Percentiles rank a stretch among this genome's conserved stretches.
These are phyloP conservation scores for Neodontobutis hainanensis DNA, from an alignment of 2,113 vertebrate species.

Conservation along the genomic window DNA sequence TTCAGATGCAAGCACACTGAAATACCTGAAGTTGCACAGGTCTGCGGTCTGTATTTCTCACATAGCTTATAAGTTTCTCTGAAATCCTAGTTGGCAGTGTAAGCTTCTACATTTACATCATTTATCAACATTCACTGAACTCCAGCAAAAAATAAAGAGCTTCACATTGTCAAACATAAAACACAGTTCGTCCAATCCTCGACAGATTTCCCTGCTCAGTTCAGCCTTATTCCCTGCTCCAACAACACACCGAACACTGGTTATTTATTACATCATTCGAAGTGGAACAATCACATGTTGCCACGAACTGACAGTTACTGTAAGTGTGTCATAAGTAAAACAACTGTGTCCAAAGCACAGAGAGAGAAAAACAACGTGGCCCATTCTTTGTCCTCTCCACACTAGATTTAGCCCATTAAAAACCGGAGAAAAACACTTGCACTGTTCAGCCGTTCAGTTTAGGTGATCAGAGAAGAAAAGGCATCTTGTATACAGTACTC, in stretches of 20 bases:
- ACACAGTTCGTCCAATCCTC: conserved; percentile 35
- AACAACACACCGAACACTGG: conserved; percentile 27
- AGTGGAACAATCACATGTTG: conserved; percentile 66
- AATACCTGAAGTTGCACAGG: conserved; percentile 32
- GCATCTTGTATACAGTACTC: not conserved
- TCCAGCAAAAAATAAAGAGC: conserved; percentile 17
- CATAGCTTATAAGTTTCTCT: conserved; percentile 55
- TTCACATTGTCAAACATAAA: conserved; percentile 63
- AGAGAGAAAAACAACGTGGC: conserved; percentile 39
- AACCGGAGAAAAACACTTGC: conserved; percentile 17
- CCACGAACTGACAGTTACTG: conserved; percentile 31
- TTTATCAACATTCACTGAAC: conserved; percentile 12
- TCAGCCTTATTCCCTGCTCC: conserved; percentile 28
- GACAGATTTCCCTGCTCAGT: conserved; percentile 39
- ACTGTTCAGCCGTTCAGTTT: conserved; percentile 16
- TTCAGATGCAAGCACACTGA: conserved; percentile 34
- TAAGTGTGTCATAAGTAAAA: conserved; percentile 47
- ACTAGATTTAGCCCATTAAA: conserved; percentile 23
- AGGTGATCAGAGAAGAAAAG: conserved; percentile 28
- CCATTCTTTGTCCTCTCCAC: conserved; percentile 43
- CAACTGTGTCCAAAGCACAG: conserved; percentile 30
- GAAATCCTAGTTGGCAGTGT: conserved; percentile 69
- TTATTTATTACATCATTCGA: conserved; percentile 39
- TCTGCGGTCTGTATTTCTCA: conserved; percentile 21
- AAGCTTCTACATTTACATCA: conserved; percentile 66